phyloP scores from a whole-genome alignment of 2,888 invertebrate genomes.

The Dryobotodes eremita region DNA sequence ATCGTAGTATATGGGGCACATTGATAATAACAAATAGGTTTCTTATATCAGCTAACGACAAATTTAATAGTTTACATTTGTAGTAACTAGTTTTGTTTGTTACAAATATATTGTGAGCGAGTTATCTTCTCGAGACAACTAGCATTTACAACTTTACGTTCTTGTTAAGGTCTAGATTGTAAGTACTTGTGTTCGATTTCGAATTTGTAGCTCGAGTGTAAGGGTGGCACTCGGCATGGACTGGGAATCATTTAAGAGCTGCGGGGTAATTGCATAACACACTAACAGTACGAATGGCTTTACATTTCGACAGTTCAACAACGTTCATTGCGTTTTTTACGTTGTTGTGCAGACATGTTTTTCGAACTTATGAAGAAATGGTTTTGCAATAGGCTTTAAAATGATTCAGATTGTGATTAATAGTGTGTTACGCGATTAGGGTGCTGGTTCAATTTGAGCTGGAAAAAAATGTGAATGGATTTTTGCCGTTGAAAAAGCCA shows the following conservation, averaged over 20 bases:
- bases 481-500: background rate
- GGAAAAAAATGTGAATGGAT: background rate
- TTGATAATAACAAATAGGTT: constrained; percentile 53
- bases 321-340: no score
- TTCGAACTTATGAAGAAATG: no score
- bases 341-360: no score
- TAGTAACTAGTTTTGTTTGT: constrained; percentile 67
- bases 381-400: no score
- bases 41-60: constrained; percentile 72
- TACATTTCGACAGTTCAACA: no score
- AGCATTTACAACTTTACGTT: constrained; percentile 70
- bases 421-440: no score
- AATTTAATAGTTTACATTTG: constrained; percentile 72
- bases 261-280: no score
- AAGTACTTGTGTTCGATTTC: background rate
- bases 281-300: no score
- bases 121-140: constrained; percentile 68
- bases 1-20: constrained; percentile 52
- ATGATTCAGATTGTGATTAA: no score
- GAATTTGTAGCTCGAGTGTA: constrained; percentile 9
- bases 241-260: background rate
- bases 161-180: constrained; percentile 63
- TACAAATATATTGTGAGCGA: constrained; percentile 68
- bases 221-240: background rate
- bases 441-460: background rate